Percentiles rank a stretch among this genome's conserved stretches.
Evolutionary conservation across 2,113 vertebrate species (phyloP).

Genomic region (Pristiophorus japonicus): DNA sequence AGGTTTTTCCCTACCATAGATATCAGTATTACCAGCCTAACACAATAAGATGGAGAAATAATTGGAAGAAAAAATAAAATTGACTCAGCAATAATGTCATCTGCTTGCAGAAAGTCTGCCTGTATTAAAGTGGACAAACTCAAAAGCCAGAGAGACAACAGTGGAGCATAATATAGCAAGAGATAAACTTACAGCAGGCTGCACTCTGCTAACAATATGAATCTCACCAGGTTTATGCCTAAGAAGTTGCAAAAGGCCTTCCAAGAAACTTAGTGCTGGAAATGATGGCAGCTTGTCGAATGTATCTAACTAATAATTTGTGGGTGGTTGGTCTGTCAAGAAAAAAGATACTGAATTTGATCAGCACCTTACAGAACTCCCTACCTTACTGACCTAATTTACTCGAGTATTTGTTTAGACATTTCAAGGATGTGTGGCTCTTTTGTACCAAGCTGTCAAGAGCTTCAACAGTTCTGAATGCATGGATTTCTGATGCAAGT

Average conservation of each 20-base stretch:
- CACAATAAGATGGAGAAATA: background rate
- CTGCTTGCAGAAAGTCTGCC: background rate
- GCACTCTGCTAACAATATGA: background rate
- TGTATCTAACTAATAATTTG: too few relatives aligned
- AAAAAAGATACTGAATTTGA: background rate
- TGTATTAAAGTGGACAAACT: background rate
- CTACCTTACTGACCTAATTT: background rate
- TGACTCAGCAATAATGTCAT: background rate
- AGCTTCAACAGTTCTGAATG: background rate
- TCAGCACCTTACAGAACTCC: background rate
- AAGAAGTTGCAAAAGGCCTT: background rate
- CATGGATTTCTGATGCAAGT: background rate
- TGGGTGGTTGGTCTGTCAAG: too few relatives aligned
- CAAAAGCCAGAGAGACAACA: background rate
- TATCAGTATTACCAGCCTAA: background rate
- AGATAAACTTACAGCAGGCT: background rate
- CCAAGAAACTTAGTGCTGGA: background rate
- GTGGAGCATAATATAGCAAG: background rate
- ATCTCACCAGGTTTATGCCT: background rate
- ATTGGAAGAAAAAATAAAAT: background rate
- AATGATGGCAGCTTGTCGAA: background rate
- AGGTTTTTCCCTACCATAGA: background rate
- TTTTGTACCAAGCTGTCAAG: background rate
- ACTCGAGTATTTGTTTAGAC: background rate
- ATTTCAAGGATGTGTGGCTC: background rate